phyloP scores from a whole-genome alignment of 2,888 invertebrate species.

The Spilarctia lutea region DNA sequence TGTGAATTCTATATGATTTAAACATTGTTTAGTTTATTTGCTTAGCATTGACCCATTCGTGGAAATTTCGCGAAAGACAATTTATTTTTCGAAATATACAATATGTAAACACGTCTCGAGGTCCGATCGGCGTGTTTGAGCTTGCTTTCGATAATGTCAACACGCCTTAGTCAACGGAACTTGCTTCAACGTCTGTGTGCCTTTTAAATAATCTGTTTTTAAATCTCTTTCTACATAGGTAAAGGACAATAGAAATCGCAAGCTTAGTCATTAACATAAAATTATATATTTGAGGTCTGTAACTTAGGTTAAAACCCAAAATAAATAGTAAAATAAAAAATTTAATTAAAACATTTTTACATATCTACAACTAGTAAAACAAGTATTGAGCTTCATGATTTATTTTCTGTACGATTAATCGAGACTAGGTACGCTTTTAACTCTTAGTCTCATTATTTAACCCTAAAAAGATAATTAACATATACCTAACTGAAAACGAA shows the following conservation, averaged over 20 bases:
- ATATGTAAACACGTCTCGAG: slow-evolving; percentile 67
- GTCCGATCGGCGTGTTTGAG: slow-evolving; percentile 73
- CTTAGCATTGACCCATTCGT: slow-evolving; percentile 55
- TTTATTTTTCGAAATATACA: slow-evolving; percentile 78
- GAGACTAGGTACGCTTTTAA: too few relatives aligned
- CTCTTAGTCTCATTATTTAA: too few relatives aligned
- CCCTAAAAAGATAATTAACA: too few relatives aligned
- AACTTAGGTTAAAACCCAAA: background rate
- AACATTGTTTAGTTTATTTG: slow-evolving; percentile 40
- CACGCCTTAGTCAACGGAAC: slow-evolving; percentile 77
- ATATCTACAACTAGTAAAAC: background rate
- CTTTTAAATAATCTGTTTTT: slow-evolving; percentile 72
- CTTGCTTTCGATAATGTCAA: slow-evolving; percentile 84
- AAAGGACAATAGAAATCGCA: slow-evolving; percentile 41
- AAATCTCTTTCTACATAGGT: slow-evolving; percentile 51
- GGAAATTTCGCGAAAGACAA: slow-evolving; percentile 69
- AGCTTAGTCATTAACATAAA: slow-evolving; percentile 34
- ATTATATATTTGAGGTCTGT: background rate
- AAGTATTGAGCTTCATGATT: background rate
- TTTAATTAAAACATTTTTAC: too few relatives aligned
- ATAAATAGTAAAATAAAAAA: background rate
- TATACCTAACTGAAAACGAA: too few relatives aligned
- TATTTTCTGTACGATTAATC: too few relatives aligned
- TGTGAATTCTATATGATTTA: slow-evolving; percentile 24
- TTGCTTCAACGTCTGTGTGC: slow-evolving; percentile 72